phyloP scores from a whole-genome alignment of 2,113 vertebrate genomes.

The Actinemys pallida region DNA sequence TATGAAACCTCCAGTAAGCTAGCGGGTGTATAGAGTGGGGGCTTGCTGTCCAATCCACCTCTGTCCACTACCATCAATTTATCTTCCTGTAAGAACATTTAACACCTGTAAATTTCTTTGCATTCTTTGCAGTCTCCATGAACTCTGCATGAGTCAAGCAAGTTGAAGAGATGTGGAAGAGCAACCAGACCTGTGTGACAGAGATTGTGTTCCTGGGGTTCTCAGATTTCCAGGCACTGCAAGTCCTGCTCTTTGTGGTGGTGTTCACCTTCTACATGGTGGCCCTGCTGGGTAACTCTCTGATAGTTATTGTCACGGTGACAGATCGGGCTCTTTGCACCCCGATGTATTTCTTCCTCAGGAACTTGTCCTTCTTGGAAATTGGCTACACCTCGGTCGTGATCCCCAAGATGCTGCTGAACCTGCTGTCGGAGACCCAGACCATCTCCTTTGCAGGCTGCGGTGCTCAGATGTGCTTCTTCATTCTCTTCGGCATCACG shows the following conservation, averaged over 20 bases:
- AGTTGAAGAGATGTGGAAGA: background rate
- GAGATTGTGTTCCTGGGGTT: background rate
- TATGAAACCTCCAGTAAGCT: too few relatives aligned
- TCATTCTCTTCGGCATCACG: conserved; percentile 7
- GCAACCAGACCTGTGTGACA: background rate
- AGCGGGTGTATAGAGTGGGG: too few relatives aligned
- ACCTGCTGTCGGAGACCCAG: background rate
- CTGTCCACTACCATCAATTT: too few relatives aligned
- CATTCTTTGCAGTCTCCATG: too few relatives aligned
- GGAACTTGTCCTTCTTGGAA: background rate
- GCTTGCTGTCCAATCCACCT: too few relatives aligned
- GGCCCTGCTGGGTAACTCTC: conserved; percentile 29
- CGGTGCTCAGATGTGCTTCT: conserved; percentile 40
- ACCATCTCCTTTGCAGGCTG: conserved; percentile 36
- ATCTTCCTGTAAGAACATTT: too few relatives aligned
- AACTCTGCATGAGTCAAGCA: too few relatives aligned
- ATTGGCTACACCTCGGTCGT: background rate
- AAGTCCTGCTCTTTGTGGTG: background rate
- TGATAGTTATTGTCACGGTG: conserved; percentile 29
- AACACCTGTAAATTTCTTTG: too few relatives aligned
- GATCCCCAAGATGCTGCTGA: conserved; percentile 38
- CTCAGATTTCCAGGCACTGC: background rate
- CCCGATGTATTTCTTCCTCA: background rate
- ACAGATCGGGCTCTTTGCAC: conserved; percentile 10
- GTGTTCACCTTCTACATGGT: conserved; percentile 11